Base-by-base conservation (phyloP, 2,888 invertebrate genomes). In the Arctia plantaginis region DNA sequence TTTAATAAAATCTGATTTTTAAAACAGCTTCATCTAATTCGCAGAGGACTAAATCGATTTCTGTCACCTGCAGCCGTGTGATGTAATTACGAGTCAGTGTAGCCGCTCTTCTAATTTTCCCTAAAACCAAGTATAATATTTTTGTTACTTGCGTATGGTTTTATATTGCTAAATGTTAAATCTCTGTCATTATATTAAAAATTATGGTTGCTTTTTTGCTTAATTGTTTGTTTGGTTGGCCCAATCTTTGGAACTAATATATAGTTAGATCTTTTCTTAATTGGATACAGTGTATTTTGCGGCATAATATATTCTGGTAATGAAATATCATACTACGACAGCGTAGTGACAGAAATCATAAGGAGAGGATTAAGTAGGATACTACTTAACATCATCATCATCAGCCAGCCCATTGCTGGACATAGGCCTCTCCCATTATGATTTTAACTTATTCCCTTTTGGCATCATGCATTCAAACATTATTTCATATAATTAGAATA, bases 41-140 rank as follows among this genome's bases (percentile, higher is more conserved):
- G 41, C 62, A 69, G 72, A 66, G 67, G 75, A 73, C 81, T 66
- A 77, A 83, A 85, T 86, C 85, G 85, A 85, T 80, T 76, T 55
- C 82, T 74, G 83, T 87, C 89, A 87, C 86, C 85, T 84, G 85
- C 87, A 87, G 71, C 71, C 65, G 68, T 72, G 72, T 71, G 75
- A 78, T 64, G 81, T 88, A 87, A 89, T 89, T 88, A 87, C 82
- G 83, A 69, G 82, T n/a, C 64, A 65, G 71, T 64, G 71, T 65
- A 33, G 44, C 41, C 8, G 47, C 71, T 65, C 18, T 1, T 18
- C 10, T 35, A 0, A 30, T 41, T 47, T 47, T 65, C 71, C 64
- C 44, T 44, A n/a, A 33, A 65, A 35, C 65, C 23, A 23, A n/a
- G 3, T 66, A n/a, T 20, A n/a, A 4, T 35, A 39, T 1, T 23